Percentiles rank a stretch among this genome's conserved stretches.
Conservation (phyloP, 2,797 vertebrate species). For the Myotis daubentonii region DNA sequence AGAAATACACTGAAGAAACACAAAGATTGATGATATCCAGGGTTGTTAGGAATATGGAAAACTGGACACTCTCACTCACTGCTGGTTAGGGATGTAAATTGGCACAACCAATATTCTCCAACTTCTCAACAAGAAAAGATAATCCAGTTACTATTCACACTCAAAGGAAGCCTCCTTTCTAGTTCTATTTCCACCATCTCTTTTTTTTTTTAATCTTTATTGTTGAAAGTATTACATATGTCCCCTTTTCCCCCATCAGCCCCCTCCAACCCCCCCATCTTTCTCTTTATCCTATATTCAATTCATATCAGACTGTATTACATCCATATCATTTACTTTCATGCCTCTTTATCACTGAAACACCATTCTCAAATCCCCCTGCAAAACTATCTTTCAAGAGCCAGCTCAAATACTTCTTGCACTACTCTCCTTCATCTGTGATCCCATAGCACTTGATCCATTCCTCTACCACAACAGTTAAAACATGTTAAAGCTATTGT, state of each 20-base stretch:
- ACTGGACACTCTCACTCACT: not conserved
- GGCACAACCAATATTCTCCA: not conserved
- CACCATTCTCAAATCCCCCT: not conserved
- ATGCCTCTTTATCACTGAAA: not conserved
- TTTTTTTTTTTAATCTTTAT: not conserved
- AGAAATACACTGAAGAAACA: constrained; percentile 18
- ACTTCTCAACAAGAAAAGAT: constrained; percentile 34
- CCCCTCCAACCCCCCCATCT: not conserved
- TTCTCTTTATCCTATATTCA: not conserved
- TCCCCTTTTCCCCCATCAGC: too few species aligned
- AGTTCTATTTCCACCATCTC: not conserved
- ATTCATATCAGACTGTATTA: not conserved
- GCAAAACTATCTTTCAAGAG: constrained; percentile 21
- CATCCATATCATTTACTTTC: not conserved
- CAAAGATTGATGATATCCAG: not conserved
- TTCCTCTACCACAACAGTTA: not conserved
- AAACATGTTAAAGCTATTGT: not conserved
- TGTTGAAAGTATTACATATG: too few species aligned
- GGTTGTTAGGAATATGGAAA: not conserved
- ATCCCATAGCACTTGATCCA: not conserved
- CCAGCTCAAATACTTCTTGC: not conserved
- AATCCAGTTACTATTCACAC: not conserved
- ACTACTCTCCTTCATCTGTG: not conserved
- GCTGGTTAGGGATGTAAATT: not conserved
- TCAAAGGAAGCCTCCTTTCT: constrained; percentile 16